A percentile compares a stretch with the other conserved stretches of the same genome.
Evolutionary conservation across 2,113 vertebrate species (phyloP).

Genomic region (Theropithecus gelada): DNA sequence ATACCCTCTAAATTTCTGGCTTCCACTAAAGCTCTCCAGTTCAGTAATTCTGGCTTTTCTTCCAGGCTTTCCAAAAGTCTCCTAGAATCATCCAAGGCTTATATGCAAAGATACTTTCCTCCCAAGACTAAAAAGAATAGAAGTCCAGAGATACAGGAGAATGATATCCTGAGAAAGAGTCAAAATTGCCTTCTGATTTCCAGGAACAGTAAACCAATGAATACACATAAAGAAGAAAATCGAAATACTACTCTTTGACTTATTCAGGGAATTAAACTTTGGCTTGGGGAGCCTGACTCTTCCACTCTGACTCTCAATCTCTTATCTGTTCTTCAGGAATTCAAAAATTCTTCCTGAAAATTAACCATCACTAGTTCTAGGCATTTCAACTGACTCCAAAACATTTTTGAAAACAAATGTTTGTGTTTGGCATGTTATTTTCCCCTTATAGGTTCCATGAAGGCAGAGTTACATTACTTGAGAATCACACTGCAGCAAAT

Average conservation of each 20-base stretch:
- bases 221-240: not conserved
- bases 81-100: not conserved
- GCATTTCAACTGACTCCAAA: not conserved
- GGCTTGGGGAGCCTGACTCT: not conserved
- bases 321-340: not conserved
- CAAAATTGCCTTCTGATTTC: not conserved
- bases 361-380: conserved; percentile 17
- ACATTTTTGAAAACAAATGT: not conserved
- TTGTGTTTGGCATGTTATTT: not conserved
- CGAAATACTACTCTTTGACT: not conserved
- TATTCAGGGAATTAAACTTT: not conserved
- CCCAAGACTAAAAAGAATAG: not conserved
- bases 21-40: not conserved
- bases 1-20: not conserved
- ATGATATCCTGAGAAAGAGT: not conserved
- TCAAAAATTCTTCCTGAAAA: conserved; percentile 41
- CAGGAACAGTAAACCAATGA: not conserved
- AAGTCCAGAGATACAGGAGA: not conserved
- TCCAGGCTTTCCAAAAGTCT: not conserved
- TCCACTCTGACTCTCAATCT: not conserved
- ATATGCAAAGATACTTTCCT: not conserved
- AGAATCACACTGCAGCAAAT: not conserved
- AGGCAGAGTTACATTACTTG: not conserved
- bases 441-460: not conserved
- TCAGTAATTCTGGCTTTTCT: not conserved